A percentile compares a stretch with the other conserved stretches of the same genome.
Evolutionary conservation across 2,888 invertebrate species (phyloP).

Genomic region (Ormia ochracea): DNA sequence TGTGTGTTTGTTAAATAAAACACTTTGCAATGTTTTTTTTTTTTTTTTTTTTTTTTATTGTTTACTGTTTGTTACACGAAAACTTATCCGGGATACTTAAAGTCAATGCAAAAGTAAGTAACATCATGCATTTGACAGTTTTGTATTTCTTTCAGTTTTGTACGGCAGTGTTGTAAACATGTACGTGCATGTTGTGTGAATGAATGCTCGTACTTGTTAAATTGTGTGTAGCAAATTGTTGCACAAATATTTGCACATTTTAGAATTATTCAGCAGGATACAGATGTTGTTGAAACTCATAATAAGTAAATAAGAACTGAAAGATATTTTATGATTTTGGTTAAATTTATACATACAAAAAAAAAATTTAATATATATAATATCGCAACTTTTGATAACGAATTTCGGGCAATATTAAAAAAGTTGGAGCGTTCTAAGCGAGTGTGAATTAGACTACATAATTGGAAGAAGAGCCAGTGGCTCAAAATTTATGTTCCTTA

Average conservation of each 20-base stretch:
- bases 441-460: no score
- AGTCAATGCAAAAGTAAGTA: constrained; percentile 52
- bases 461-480: no score
- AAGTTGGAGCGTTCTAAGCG: no score
- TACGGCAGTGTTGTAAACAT: neutral
- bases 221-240: constrained; percentile 54
- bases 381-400: constrained; percentile 5
- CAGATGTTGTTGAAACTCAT: constrained; percentile 19
- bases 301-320: constrained; percentile 39
- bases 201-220: constrained; percentile 5
- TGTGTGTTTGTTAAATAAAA: constrained; percentile 1
- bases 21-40: constrained; percentile 15
- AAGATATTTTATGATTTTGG: neutral
- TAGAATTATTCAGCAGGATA: constrained; percentile 31
- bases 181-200: neutral
- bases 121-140: constrained; percentile 61
- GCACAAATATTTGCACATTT: constrained; percentile 62
- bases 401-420: no score
- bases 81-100: constrained; percentile 58
- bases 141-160: neutral
- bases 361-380: no score
- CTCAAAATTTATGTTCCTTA: no score
- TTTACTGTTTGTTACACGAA: constrained; percentile 22
- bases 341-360: neutral
- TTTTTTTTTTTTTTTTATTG: no score